These are phyloP conservation scores for Pterostichus madidus DNA, from an alignment of 2,888 invertebrate species.

Conservation along the genomic window DNA sequence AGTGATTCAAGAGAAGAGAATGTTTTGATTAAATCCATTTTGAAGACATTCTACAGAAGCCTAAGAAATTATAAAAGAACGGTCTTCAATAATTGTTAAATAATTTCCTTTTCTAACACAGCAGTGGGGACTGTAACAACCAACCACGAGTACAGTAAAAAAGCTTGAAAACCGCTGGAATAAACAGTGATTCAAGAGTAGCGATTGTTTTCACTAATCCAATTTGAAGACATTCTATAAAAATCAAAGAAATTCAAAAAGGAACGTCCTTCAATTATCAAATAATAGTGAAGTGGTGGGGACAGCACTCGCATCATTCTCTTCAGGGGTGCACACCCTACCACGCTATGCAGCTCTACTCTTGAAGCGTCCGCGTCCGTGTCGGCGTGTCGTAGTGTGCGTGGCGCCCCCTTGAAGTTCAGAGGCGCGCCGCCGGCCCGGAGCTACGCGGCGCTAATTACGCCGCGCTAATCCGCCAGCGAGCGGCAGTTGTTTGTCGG, in stretches of 20 bases:
- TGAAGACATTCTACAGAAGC: no score
- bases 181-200: no score
- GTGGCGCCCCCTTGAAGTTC: conserved; percentile 38
- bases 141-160: no score
- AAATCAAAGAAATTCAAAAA: background rate
- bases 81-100: no score
- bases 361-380: background rate
- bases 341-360: background rate
- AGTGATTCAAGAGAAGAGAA: no score
- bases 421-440: conserved; percentile 12
- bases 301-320: background rate
- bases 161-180: no score
- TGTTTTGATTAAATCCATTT: no score
- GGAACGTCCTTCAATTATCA: background rate
- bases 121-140: no score
- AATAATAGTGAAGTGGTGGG: background rate
- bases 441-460: conserved; percentile 54
- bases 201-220: no score
- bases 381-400: background rate
- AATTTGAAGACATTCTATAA: no score
- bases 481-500: conserved; percentile 66
- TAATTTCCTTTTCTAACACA: no score
- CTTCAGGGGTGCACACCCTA: background rate
- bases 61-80: no score
- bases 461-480: conserved; percentile 33